Evolutionary conservation across 2,888 invertebrate genomes (phyloP).

Genomic region (Epinotia ramella): DNA sequence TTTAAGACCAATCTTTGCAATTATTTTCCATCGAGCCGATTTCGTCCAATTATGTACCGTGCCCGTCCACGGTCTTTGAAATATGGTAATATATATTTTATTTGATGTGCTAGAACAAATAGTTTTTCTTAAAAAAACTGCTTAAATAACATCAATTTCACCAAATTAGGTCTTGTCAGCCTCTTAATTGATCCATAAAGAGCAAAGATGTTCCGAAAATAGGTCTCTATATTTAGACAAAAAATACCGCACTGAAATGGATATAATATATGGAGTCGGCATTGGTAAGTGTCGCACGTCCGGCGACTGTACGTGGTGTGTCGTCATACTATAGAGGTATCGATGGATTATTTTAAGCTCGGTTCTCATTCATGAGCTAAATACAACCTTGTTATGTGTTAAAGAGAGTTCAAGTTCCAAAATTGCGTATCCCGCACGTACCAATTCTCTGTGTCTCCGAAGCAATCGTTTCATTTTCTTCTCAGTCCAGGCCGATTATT

Average conservation of each 20-base stretch:
- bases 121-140: too few species aligned
- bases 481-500: too few species aligned
- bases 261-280: slow-evolving; percentile 56
- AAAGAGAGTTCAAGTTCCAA: not conserved
- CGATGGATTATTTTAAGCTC: slow-evolving; percentile 21
- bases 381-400: not conserved
- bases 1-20: too few species aligned
- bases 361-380: not conserved
- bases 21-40: too few species aligned
- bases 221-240: slow-evolving; percentile 63
- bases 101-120: too few species aligned
- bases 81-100: too few species aligned
- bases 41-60: too few species aligned
- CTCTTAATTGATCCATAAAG: not conserved
- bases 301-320: slow-evolving; percentile 61
- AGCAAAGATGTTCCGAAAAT: slow-evolving; percentile 54
- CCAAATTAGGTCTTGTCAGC: too few species aligned
- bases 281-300: slow-evolving; percentile 68
- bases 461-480: too few species aligned
- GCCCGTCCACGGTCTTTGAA: too few species aligned
- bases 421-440: not conserved
- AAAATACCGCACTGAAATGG: slow-evolving; percentile 59
- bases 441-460: too few species aligned
- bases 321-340: slow-evolving; percentile 55
- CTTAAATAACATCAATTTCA: too few species aligned